Evolutionary conservation across 35 echinoderm and acorn worm genomes (phyloP).

Genomic region (Amphiura filiformis): DNA sequence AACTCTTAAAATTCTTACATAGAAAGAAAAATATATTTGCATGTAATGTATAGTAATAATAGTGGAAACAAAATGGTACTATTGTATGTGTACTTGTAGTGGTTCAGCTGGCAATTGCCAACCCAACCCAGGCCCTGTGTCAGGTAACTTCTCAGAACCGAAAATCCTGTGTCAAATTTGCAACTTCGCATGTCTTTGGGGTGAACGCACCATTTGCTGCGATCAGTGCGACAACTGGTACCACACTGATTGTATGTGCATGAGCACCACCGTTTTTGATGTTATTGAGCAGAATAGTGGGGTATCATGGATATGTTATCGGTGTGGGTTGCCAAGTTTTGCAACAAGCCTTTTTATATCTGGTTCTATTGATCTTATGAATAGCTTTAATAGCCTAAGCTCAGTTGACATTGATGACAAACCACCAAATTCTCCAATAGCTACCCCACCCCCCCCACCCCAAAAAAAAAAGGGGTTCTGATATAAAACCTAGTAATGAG

Average conservation of each 20-base stretch:
- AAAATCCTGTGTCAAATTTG: neutral
- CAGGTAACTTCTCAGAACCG: neutral
- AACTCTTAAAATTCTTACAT: no score
- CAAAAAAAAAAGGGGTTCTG: neutral
- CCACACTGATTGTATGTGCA: neutral
- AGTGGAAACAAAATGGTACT: neutral
- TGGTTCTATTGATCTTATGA: neutral
- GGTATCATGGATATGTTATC: neutral
- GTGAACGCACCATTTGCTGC: neutral
- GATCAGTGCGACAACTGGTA: neutral
- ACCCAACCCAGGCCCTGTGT: neutral
- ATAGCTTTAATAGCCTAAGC: neutral
- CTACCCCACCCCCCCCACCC: neutral
- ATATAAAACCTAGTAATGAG: neutral
- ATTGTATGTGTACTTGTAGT: neutral
- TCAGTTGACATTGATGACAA: neutral
- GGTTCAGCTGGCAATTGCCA: neutral
- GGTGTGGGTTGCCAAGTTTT: neutral
- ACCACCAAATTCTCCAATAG: neutral
- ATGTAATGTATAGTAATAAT: neutral
- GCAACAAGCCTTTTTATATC: neutral
- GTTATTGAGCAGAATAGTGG: neutral
- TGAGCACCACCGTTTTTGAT: neutral
- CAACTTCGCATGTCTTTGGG: neutral
- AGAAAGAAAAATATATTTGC: neutral